phyloP scores from a whole-genome alignment of 1,140 invertebrate genomes.

The Euglossa dilemma region DNA sequence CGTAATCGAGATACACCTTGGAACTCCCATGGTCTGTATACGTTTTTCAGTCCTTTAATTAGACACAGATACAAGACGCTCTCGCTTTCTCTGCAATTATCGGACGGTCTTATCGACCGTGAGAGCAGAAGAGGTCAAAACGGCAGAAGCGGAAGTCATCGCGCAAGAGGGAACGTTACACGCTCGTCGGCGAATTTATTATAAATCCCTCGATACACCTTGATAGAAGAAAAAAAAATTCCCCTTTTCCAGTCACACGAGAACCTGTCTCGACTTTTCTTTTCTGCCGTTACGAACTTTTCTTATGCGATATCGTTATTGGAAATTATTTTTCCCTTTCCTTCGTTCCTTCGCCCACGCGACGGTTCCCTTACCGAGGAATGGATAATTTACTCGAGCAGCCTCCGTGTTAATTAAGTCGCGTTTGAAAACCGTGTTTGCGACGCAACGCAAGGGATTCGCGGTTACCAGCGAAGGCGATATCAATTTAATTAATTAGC shows the following conservation, averaged over 20 bases:
- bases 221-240: not conserved
- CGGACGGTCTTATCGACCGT: not conserved
- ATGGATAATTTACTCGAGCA: not conserved
- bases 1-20: not conserved
- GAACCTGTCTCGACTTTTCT: no score
- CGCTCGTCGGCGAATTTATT: slow-evolving; percentile 32
- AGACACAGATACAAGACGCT: not conserved
- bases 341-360: not conserved
- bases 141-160: not conserved
- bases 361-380: not conserved
- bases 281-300: no score
- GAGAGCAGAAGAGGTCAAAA: not conserved
- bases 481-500: not conserved
- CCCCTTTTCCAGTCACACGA: not conserved
- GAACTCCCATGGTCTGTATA: not conserved
- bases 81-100: not conserved
- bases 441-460: not conserved
- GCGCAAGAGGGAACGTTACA: slow-evolving; percentile 8
- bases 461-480: not conserved
- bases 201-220: not conserved
- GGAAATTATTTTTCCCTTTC: no score
- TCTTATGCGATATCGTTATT: no score
- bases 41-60: not conserved
- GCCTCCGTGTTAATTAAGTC: not conserved
- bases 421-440: not conserved